Percentiles rank a stretch among this genome's conserved stretches.
Evolutionary conservation across 1,140 invertebrate species (phyloP).

Genomic region (Rhizoglyphus robini): DNA sequence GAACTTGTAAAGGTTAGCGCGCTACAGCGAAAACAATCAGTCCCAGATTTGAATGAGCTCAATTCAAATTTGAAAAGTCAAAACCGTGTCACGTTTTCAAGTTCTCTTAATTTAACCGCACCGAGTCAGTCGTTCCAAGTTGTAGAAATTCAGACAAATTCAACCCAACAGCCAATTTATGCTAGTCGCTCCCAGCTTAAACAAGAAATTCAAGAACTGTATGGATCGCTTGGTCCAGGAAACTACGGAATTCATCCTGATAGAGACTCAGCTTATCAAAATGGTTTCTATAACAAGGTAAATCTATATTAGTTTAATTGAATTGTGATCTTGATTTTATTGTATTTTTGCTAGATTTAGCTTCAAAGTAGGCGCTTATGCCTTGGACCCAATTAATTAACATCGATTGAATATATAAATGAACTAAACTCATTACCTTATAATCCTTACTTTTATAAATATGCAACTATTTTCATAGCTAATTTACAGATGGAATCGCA

Average conservation of each 20-base stretch:
- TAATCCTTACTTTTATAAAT: too few relatives aligned
- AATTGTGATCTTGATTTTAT: too few relatives aligned
- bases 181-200: background rate
- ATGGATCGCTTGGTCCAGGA: constrained; percentile 1
- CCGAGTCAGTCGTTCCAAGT: constrained; percentile 1
- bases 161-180: constrained; percentile 14
- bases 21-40: constrained; percentile 17
- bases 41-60: constrained; percentile 11
- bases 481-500: background rate
- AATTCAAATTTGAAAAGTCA: constrained; percentile 6
- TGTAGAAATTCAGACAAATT: constrained; percentile 9
- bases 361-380: too few relatives aligned
- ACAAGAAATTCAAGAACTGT: constrained; percentile 11
- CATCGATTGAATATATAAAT: too few relatives aligned
- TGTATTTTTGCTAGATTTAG: too few relatives aligned
- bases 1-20: constrained; percentile 2
- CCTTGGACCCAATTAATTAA: too few relatives aligned
- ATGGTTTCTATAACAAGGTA: constrained; percentile 13
- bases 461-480: background rate
- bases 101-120: background rate
- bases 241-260: background rate
- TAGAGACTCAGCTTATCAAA: background rate
- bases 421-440: too few relatives aligned
- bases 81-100: constrained; percentile 14
- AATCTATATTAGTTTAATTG: too few relatives aligned